Evolutionary conservation across 2,888 invertebrate species (phyloP).

Genomic region (Acholoe squamosa): DNA sequence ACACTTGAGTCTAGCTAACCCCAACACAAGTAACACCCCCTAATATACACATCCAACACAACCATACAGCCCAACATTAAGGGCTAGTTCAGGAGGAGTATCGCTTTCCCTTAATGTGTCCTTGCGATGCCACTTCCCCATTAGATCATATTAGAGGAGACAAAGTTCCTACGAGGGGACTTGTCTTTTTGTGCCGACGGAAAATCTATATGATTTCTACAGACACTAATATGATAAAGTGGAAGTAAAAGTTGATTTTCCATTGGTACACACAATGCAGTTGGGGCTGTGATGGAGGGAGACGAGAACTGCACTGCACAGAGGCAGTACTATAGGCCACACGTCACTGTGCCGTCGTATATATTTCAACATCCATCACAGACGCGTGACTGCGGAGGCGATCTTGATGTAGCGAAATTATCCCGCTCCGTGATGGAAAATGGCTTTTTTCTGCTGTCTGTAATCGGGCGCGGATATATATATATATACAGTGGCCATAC

Average conservation of each 20-base stretch:
- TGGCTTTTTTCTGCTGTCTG: background rate
- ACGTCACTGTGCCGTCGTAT: background rate
- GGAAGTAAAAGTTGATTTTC: background rate
- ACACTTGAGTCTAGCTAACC: too few species aligned
- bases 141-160: too few species aligned
- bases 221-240: background rate
- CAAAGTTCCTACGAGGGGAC: too few species aligned
- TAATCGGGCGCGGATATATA: background rate
- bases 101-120: too few species aligned
- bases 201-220: background rate
- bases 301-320: background rate
- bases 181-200: too few species aligned
- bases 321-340: background rate
- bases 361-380: background rate
- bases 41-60: too few species aligned
- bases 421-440: constrained; percentile 8
- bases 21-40: too few species aligned
- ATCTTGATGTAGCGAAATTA: constrained; percentile 20
- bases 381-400: background rate
- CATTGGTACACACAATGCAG: background rate
- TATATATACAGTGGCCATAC: background rate
- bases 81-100: too few species aligned
- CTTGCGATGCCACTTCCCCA: too few species aligned
- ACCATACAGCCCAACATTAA: too few species aligned
- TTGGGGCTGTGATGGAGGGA: background rate